Evolutionary conservation across 2,888 invertebrate species (phyloP).

Genomic region (Linnaemya tessellans): DNA sequence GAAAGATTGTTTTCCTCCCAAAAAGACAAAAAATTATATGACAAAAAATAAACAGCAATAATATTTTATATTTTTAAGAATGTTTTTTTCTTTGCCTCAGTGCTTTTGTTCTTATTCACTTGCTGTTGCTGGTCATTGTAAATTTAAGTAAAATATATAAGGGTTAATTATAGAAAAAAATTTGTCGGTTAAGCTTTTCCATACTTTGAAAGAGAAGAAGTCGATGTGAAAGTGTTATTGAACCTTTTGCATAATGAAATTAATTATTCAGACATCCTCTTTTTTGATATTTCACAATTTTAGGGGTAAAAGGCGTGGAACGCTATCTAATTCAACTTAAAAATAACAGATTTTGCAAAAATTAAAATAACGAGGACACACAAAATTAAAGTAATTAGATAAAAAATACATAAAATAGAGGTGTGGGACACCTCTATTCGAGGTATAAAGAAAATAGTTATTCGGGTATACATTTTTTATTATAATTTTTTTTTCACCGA

Average conservation of each 20-base stretch:
- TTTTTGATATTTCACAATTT: not conserved
- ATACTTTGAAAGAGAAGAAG: not conserved
- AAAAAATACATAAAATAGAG: too few relatives aligned
- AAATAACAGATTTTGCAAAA: not conserved
- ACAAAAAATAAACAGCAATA: slow-evolving; percentile 27
- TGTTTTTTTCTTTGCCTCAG: not conserved
- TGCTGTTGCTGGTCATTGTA: slow-evolving; percentile 31
- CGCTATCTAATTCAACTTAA: not conserved
- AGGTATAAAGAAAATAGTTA: too few relatives aligned
- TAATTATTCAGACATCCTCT: slow-evolving; percentile 9
- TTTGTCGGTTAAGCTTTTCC: not conserved
- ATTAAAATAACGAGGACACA: not conserved
- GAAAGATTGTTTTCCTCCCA: not conserved
- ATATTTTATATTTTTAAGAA: slow-evolving; percentile 20
- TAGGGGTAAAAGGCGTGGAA: not conserved
- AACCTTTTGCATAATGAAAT: slow-evolving; percentile 19
- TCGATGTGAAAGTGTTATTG: not conserved
- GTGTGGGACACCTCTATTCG: too few relatives aligned
- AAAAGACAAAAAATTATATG: not conserved
- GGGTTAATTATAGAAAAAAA: slow-evolving; percentile 30
- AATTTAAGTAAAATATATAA: slow-evolving; percentile 4
- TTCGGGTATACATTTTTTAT: too few relatives aligned
- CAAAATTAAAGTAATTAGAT: too few relatives aligned
- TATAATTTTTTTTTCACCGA: too few relatives aligned
- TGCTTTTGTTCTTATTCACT: slow-evolving; percentile 11